These are phyloP conservation scores for Heterotilapia buettikoferi DNA, from an alignment of 2,113 vertebrate genomes.

Conservation along the genomic window DNA sequence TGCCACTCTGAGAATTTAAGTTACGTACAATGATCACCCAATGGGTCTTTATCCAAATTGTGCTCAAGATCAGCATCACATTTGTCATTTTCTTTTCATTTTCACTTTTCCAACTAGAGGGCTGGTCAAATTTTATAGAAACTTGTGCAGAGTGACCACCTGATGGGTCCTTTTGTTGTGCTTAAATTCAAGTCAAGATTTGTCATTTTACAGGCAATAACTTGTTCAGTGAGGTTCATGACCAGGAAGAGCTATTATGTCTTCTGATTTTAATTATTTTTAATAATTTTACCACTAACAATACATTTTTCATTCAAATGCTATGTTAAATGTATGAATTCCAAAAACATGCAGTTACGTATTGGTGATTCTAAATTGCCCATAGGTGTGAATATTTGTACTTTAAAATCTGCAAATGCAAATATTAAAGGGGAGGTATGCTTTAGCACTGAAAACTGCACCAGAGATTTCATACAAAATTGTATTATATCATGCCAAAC, in stretches of 20 bases:
- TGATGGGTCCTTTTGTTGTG: neutral
- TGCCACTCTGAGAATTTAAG: neutral
- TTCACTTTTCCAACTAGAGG: neutral
- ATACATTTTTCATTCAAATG: neutral
- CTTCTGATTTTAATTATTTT: neutral
- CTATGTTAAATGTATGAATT: neutral
- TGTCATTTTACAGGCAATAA: neutral
- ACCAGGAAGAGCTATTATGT: neutral
- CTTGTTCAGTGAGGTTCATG: neutral
- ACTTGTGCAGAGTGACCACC: neutral
- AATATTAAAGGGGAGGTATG: neutral
- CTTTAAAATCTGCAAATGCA: neutral
- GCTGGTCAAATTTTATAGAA: neutral
- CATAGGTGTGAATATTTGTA: neutral
- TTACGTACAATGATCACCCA: neutral
- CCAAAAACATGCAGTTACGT: neutral
- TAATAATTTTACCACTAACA: neutral
- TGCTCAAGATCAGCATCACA: neutral
- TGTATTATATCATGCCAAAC: neutral
- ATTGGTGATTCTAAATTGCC: neutral
- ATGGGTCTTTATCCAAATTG: neutral
- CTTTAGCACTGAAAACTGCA: neutral
- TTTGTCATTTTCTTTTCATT: neutral
- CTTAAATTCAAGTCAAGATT: neutral
- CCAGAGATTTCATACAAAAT: neutral